A percentile compares a stretch with the other conserved stretches of the same genome.
phyloP scores from a whole-genome alignment of 2,113 vertebrate species.

The Menidia beryllina region DNA sequence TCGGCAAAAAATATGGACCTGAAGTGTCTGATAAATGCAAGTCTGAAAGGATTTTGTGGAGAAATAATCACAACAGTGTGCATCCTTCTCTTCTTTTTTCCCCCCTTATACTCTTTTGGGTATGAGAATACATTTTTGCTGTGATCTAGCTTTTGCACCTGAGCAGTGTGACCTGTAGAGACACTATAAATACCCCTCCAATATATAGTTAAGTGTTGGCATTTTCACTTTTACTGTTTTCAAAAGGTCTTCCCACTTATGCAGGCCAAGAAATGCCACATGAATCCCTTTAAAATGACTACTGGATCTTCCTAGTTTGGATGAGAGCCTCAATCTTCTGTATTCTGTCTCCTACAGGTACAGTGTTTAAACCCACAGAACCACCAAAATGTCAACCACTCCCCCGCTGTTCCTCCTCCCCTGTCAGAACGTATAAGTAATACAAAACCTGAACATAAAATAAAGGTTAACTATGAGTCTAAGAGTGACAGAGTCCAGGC shows the following conservation, averaged over 20 bases:
- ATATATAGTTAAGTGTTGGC: conserved; percentile 34
- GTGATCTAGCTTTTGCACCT: not conserved
- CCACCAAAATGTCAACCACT: conserved; percentile 70
- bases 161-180: conserved; percentile 18
- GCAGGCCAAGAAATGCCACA: conserved; percentile 43
- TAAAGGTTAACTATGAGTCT: conserved; percentile 73
- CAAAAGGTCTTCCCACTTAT: conserved; percentile 66
- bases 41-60: not conserved
- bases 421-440: conserved; percentile 43
- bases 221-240: conserved; percentile 60
- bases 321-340: conserved; percentile 37
- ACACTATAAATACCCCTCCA: conserved; percentile 29
- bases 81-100: not conserved
- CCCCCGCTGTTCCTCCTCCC: conserved; percentile 42
- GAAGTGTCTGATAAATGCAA: conserved; percentile 23
- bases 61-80: not conserved
- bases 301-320: conserved; percentile 53
- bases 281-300: conserved; percentile 50
- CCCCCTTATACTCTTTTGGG: not conserved
- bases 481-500: conserved; percentile 55
- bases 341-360: conserved; percentile 53
- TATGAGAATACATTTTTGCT: not conserved
- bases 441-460: conserved; percentile 63
- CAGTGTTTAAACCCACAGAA: conserved; percentile 68
- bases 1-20: conserved; percentile 24